phyloP scores from a whole-genome alignment of 2,113 vertebrate species.

The Caracal caracal region DNA sequence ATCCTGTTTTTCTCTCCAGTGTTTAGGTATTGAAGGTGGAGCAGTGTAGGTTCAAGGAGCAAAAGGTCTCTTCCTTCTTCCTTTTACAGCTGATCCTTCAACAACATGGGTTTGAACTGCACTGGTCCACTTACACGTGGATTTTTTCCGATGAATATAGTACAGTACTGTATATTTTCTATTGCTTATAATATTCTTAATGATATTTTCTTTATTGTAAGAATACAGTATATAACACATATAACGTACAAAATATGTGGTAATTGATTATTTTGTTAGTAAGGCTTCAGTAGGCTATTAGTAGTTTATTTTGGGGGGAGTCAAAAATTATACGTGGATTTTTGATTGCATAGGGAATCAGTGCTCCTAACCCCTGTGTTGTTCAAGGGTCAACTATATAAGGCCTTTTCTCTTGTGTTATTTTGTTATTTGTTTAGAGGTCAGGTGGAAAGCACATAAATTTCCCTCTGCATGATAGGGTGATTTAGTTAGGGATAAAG shows the following conservation, averaged over 20 bases:
- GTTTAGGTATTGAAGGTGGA: constrained; percentile 87
- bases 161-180: not conserved
- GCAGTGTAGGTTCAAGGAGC: constrained; percentile 87
- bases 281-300: not conserved
- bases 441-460: not conserved
- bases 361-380: not conserved
- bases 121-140: not conserved
- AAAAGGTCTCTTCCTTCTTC: constrained; percentile 85
- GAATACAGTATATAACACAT: not conserved
- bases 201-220: not conserved
- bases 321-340: not conserved
- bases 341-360: not conserved
- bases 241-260: not conserved
- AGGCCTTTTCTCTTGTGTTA: constrained; percentile 78
- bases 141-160: constrained; percentile 77
- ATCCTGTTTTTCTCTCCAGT: not conserved
- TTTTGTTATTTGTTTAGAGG: not conserved
- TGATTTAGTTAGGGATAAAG: not conserved
- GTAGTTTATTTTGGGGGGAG: not conserved
- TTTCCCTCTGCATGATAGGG: not conserved
- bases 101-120: not conserved
- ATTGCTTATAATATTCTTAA: not conserved
- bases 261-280: not conserved
- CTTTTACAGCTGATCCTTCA: constrained; percentile 46
- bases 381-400: not conserved